Evolutionary conservation across 2,888 invertebrate genomes (phyloP), one percentile per base, ranked within the genome.

Genomic region (Macroteleia sp.): DNA sequence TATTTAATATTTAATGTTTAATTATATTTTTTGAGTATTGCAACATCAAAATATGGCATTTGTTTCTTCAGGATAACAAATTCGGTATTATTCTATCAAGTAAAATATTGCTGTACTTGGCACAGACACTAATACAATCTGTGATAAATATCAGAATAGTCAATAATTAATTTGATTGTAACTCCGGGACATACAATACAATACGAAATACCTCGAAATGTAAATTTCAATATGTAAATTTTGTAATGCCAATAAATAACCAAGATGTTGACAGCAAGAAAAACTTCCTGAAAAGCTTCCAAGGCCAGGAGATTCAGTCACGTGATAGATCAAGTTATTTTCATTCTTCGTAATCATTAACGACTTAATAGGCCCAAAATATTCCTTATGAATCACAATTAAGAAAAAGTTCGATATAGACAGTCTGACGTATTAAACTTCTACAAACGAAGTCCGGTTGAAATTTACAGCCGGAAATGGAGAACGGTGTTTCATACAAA

Each of bases 401-500:
- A n/a, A n/a, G n/a, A n/a, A 28, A 17, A 8, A 14, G 52, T 17
- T 39, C 10, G 39, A 39, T 2, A 2, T 10, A 16, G 39, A 17
- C 9, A 17, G 3, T 39, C 16, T 2, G 17, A 4, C 20, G 34
- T 32, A 44, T 59, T 34, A 34, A 34, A 59, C 25, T 39, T 42
- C 8, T 36, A 54, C 36, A 32, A 59, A 59, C 3, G 41, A 61
- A 17, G 12, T 19, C 12, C n/a, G 39, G 25, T 14, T 17, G 8
- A 30, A 67, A 67, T 59, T 69, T 41, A 57, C 42, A 69, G 41
- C 69, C 57, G 69, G 69, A 69, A 69, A 69, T 19, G 57, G 48
- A 10, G 17, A 14, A 17, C 28, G 30, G 54, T 19, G 46, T 61
- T 48, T 59, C 32, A 59, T 48, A 20, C 34, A 22, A 34, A 44